Evolutionary conservation across 2,797 vertebrate genomes (phyloP), one percentile per base, ranked within the genome.

Genomic region (Salmo trutta): DNA sequence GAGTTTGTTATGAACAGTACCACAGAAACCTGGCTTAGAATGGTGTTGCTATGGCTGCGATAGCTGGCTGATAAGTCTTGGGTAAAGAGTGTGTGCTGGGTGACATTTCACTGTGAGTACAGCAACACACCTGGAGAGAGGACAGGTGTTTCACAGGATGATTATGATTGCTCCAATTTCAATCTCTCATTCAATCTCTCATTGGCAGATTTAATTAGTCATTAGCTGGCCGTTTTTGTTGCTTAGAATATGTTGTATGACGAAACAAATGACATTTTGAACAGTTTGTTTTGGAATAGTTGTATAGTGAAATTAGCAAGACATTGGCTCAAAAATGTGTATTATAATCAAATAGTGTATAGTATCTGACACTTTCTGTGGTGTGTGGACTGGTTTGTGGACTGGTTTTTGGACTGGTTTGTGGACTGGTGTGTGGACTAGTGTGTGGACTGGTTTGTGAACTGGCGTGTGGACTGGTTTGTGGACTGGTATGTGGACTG

Each of bases 101-200:
- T 56, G 81, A 79, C 76, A 36, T 52, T 19, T 36, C 36, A 75
- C 67, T 71, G 65, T 16, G 21, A 76, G 65, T 70, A 29, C 69
- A 59, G 80, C 73, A 78, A 62, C 33, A 62, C 72, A 79, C 33
- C 53, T 71, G 59, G 24, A 79, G 47, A 81, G 65, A 73, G 79
- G 81, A 70, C 79, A 82, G 70, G 71, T 75, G 53, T 21, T 71
- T 66, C 65, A 66, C 27, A 31, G 14, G 29, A 29, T 4, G 29
- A 17, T 66, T 66, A 16, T 31, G 29, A 31, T 66, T 27, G 29
- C 24, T 66, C 24, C 56, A 59, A 59, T 59, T 59, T 17, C 19
- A 59, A 59, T 59, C 29, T 66, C 12, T 66, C n/a, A 66, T 16
- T 29, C 62, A 65, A 29, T 59, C 54, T 59, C n/a, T 59, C 56